Evolutionary conservation across 1,140 invertebrate genomes (phyloP), one percentile per base, ranked within the genome.

Genomic region (Ptiloglossa arizonensis): DNA sequence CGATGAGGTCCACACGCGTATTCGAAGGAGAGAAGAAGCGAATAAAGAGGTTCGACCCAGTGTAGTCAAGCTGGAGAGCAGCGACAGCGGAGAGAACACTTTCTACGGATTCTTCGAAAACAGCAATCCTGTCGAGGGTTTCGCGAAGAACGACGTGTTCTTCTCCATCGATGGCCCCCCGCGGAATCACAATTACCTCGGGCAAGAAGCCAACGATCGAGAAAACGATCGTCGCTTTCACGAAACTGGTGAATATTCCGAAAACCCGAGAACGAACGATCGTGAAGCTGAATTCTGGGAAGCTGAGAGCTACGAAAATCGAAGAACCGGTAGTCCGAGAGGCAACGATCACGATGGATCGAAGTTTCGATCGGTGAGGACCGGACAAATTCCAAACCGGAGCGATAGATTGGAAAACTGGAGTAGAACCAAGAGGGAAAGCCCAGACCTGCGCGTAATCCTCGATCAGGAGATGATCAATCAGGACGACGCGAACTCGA

Each of bases 401-500:
- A n/a, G n/a, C n/a, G n/a, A n/a, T n/a, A n/a, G n/a, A n/a, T n/a
- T n/a, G n/a, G n/a, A n/a, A n/a, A n/a, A n/a, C n/a, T n/a, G n/a
- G n/a, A 59, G 15, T 29, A 17, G 32, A 35, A 27, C 63, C 22
- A 69, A n/a, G 8, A 57, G 32, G 27, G 62, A n/a, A n/a, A 50
- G 56, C 24, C 62, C 64, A 13, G 54, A 87, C n/a, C 32, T 90
- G 27, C 60, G 81, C 27, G 38, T 63, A 1, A 22, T 87, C 22
- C 56, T 90, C 0, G 66, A 85, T 27, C 59, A 81, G 27, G 89
- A 91, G 70, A 91, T 91, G 88, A 84, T 90, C 19, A 72, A 82
- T 11, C 78, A 90, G 46, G 87, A 89, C 50, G 85, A 88, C 19
- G 82, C 81, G 22, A 90, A 90, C 19, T 59, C 83, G 5, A 88